A percentile compares a stretch with the other conserved stretches of the same genome.
Conservation (phyloP, 64 coral and sea anemone genomes). For the Stichodactyla mertensii region DNA sequence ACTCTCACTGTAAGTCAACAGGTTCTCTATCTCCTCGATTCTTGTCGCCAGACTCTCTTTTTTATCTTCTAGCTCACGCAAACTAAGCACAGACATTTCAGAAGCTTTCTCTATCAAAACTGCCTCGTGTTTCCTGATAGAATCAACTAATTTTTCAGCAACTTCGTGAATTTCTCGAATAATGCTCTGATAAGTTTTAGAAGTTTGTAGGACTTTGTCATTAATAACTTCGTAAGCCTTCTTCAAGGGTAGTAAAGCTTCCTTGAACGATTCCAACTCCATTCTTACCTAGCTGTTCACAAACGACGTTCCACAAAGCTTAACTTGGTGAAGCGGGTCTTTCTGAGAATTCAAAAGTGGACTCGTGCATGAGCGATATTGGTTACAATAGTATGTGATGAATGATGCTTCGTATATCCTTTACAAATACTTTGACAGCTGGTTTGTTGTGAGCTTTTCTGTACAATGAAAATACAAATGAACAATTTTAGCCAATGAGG, state of each 20-base stretch:
- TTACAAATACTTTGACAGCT: neutral
- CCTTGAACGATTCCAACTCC: neutral
- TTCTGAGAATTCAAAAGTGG: neutral
- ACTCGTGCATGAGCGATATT: neutral
- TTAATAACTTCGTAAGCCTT: neutral
- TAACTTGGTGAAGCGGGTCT: neutral
- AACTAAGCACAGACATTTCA: neutral
- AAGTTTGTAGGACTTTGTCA: conserved; percentile 1
- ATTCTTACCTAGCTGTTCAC: neutral
- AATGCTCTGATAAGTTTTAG: conserved; percentile 1
- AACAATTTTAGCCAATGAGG: conserved; percentile 5
- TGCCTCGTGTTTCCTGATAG: neutral
- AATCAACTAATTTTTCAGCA: conserved; percentile 2
- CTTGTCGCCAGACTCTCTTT: neutral
- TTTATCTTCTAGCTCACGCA: neutral
- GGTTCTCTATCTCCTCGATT: conserved; percentile 5
- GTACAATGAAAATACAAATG: neutral
- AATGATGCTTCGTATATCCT: neutral
- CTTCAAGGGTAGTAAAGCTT: neutral
- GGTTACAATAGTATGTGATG: neutral
- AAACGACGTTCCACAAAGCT: neutral
- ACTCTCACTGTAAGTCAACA: neutral
- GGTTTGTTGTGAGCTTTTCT: neutral
- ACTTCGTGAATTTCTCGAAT: neutral
- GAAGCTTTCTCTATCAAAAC: neutral